Percentiles rank a stretch among this genome's conserved stretches.
These are phyloP conservation scores for Chunga burmeisteri DNA, from an alignment of 2,113 vertebrate genomes.

Conservation along the genomic window DNA sequence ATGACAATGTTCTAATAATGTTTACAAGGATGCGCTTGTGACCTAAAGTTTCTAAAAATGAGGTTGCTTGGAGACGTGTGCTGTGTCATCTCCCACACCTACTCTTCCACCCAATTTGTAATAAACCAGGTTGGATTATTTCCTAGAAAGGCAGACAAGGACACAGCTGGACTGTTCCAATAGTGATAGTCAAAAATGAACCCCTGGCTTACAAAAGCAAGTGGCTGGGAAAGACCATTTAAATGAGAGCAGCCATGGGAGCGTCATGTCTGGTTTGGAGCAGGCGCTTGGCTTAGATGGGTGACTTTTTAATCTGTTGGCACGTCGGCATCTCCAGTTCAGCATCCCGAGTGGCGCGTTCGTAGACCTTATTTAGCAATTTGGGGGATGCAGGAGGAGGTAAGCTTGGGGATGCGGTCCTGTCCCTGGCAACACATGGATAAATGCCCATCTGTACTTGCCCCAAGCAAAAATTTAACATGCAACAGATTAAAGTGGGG, in stretches of 20 bases:
- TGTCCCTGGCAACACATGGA: neutral
- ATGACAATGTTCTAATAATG: neutral
- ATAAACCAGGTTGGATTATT: neutral
- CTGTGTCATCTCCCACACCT: neutral
- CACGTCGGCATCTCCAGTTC: rapidly evolving
- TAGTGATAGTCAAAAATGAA: neutral
- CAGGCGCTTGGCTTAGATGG: neutral
- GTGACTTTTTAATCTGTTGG: neutral
- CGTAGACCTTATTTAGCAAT: neutral
- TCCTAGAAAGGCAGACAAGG: neutral
- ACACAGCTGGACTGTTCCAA: neutral
- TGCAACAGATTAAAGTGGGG: neutral
- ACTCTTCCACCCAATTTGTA: neutral
- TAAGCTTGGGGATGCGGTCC: neutral
- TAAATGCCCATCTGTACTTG: neutral
- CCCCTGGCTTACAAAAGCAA: neutral
- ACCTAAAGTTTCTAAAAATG: neutral
- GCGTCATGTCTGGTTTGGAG: neutral
- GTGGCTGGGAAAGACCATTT: neutral
- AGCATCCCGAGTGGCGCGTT: neutral
- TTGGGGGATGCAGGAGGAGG: neutral
- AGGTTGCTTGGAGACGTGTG: neutral
- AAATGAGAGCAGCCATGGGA: neutral
- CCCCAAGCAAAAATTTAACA: neutral
- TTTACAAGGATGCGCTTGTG: neutral